Evolutionary conservation across 2,888 invertebrate species (phyloP).

Genomic region (Embidobia sp.): DNA sequence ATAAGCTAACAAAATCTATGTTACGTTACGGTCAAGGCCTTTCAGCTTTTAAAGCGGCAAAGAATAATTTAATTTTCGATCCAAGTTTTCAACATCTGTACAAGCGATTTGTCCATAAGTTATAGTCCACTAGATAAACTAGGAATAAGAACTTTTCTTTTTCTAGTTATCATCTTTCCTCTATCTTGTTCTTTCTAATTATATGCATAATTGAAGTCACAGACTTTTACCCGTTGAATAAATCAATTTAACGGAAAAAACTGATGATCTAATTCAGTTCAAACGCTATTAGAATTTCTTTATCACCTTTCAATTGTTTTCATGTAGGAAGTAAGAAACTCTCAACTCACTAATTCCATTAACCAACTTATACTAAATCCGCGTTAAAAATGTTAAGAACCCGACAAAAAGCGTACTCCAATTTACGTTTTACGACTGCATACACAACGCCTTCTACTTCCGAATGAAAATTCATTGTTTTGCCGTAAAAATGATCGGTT

Average conservation of each 20-base stretch:
- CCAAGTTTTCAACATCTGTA: background rate
- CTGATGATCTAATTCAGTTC: conserved; percentile 16
- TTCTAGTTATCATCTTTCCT: background rate
- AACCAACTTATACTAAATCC: background rate
- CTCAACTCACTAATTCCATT: conserved; percentile 3
- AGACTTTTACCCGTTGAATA: conserved; percentile 21
- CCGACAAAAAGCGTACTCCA: conserved; percentile 7
- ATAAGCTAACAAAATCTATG: background rate
- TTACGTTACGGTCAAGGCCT: conserved; percentile 10
- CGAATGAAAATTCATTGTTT: conserved; percentile 16
- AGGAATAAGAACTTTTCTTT: too few relatives aligned
- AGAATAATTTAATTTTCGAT: background rate
- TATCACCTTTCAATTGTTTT: conserved; percentile 29
- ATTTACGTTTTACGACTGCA: conserved; percentile 18
- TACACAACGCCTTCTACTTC: background rate
- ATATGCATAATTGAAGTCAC: conserved; percentile 10
- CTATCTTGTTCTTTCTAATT: background rate
- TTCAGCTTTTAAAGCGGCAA: background rate
- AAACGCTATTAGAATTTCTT: conserved; percentile 17
- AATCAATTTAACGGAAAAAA: conserved; percentile 27
- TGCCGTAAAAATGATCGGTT: background rate
- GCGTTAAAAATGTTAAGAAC: background rate
- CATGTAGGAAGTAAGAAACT: conserved; percentile 35
- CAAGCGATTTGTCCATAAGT: conserved; percentile 13
- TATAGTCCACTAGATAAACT: conserved; percentile 3